These are phyloP conservation scores for Holothuria scabra DNA, from an alignment of 53 echinoderm and acorn worm genomes.

Conservation along the genomic window DNA sequence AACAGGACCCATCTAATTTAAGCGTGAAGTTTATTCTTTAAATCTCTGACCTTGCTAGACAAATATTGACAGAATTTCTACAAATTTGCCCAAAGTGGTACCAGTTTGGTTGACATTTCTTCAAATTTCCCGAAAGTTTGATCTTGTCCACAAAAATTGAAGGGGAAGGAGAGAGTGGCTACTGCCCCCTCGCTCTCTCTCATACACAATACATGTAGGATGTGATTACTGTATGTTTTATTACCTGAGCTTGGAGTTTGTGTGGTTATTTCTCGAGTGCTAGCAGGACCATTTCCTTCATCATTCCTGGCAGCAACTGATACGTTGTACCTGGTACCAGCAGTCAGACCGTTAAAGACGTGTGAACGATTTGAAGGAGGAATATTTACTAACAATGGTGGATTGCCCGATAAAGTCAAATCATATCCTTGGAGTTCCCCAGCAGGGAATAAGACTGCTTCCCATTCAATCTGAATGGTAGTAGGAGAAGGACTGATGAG, in stretches of 20 bases:
- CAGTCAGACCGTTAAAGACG: slow-evolving; percentile 53
- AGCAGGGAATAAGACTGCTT: slow-evolving; percentile 70
- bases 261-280: slow-evolving; percentile 69
- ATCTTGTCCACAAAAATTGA: too few species aligned
- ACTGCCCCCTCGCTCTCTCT: too few species aligned
- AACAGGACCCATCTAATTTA: too few species aligned
- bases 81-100: too few species aligned
- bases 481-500: slow-evolving; percentile 73
- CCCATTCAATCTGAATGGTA: slow-evolving; percentile 77
- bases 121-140: too few species aligned
- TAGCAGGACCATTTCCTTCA: slow-evolving; percentile 66
- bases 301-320: slow-evolving; percentile 75
- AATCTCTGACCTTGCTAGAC: too few species aligned
- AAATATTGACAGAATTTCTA: too few species aligned
- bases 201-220: too few species aligned
- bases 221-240: neutral
- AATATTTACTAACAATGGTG: neutral
- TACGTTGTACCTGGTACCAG: slow-evolving; percentile 67
- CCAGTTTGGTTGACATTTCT: too few species aligned
- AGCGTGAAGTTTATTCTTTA: too few species aligned
- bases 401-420: slow-evolving; percentile 37
- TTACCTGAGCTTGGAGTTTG: slow-evolving; percentile 62
- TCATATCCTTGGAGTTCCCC: slow-evolving; percentile 71
- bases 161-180: too few species aligned
- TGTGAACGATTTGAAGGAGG: neutral